Conservation (phyloP, 1,140 invertebrate genomes). For the Augochlora pura region DNA sequence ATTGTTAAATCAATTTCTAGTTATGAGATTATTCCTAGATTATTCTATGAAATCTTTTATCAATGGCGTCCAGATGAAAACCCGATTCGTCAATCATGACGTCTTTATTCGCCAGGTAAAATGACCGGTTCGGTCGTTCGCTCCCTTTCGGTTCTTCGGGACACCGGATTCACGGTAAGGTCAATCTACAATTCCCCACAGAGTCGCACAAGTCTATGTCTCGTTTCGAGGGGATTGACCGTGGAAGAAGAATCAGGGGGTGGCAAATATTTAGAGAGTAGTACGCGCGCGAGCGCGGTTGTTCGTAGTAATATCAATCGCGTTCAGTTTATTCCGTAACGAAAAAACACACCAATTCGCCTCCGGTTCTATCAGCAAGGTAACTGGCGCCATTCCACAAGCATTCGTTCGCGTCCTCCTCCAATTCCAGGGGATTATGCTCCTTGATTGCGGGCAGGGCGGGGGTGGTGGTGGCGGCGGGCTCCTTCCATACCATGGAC, state of each 20-base stretch:
- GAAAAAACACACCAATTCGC: constrained; percentile 78
- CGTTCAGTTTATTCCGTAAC: background rate
- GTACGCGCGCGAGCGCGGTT: too few relatives aligned
- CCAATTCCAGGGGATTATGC: constrained; percentile 85
- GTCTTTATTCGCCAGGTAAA: too few relatives aligned
- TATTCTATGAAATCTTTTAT: too few relatives aligned
- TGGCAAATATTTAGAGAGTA: background rate
- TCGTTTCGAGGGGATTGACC: background rate
- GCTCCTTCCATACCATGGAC: constrained; percentile 73
- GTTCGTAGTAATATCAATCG: background rate
- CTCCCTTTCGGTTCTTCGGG: too few relatives aligned
- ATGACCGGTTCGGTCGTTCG: too few relatives aligned
- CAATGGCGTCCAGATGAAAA: too few relatives aligned
- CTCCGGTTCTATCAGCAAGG: constrained; percentile 80
- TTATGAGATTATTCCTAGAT: too few relatives aligned
- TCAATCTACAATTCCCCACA: too few relatives aligned
- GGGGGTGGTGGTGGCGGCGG: constrained; percentile 82
- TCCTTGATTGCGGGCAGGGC: constrained; percentile 87
- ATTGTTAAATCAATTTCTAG: too few relatives aligned
- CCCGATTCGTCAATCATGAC: too few relatives aligned
- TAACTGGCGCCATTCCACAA: constrained; percentile 86
- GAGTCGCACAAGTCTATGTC: background rate
- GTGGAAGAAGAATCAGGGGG: background rate
- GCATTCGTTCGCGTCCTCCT: constrained; percentile 87
- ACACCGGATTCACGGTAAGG: too few relatives aligned